A percentile compares a stretch with the other conserved stretches of the same genome.
Evolutionary conservation across 2,888 invertebrate species (phyloP).

Genomic region (Conus canariensis): DNA sequence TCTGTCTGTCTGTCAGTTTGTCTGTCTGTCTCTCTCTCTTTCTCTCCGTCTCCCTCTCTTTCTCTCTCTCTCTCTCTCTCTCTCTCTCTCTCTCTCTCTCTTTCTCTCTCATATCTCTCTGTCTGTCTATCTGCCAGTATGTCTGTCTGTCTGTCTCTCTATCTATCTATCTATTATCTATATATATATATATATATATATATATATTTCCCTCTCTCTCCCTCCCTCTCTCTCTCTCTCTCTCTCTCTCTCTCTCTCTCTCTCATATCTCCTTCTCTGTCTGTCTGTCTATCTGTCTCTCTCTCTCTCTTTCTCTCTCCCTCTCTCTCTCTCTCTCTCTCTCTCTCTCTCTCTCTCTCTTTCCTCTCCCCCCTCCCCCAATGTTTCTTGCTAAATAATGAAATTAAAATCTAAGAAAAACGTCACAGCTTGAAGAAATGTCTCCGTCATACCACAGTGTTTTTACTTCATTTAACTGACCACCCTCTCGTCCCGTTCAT

Average conservation of each 20-base stretch:
- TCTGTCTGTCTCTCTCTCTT: not conserved
- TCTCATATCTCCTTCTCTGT: not conserved
- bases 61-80: not conserved
- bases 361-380: not conserved
- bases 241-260: slow-evolving; percentile 18
- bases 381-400: no score
- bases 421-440: no score
- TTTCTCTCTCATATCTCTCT: not conserved
- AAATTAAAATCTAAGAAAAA: no score
- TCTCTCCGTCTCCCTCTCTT: not conserved
- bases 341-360: not conserved
- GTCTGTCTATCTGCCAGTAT: not conserved
- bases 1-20: not conserved
- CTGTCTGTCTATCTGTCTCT: slow-evolving; percentile 31
- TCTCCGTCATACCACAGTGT: no score
- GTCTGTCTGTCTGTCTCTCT: not conserved
- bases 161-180: no score
- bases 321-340: not conserved
- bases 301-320: slow-evolving; percentile 2
- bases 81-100: no score
- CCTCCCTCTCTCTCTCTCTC: not conserved
- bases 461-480: no score
- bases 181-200: no score
- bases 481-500: no score
- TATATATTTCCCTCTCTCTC: not conserved